Conservation (phyloP, 2,797 vertebrate genomes). For the Alcedo atthis region DNA sequence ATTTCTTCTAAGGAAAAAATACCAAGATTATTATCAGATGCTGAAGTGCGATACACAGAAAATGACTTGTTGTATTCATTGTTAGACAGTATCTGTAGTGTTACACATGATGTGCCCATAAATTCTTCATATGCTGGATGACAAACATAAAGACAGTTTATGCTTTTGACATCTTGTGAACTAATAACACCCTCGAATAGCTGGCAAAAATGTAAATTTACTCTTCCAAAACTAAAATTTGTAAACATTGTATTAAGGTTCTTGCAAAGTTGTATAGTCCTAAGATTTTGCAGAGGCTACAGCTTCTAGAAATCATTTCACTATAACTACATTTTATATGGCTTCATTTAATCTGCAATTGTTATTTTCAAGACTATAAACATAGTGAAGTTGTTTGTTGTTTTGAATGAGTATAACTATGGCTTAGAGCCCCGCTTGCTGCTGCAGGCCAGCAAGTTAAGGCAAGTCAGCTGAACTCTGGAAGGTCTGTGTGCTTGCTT, state of each 20-base stretch:
- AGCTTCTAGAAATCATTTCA: background rate
- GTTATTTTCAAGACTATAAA: slow-evolving; percentile 29
- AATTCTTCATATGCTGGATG: background rate
- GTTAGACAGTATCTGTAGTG: background rate
- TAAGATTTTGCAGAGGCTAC: background rate
- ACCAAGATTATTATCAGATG: accelerated
- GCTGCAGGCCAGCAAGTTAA: slow-evolving; percentile 15
- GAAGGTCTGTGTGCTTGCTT: background rate
- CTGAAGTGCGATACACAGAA: background rate
- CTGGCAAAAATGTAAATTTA: background rate
- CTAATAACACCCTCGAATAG: background rate
- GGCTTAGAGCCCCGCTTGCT: slow-evolving; percentile 11
- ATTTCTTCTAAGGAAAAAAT: background rate
- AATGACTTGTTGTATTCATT: background rate
- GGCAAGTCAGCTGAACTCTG: slow-evolving; percentile 25
- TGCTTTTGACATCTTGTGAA: background rate
- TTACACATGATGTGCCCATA: background rate
- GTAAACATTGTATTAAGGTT: background rate
- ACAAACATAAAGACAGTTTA: background rate
- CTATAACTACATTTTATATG: background rate
- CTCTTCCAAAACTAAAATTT: background rate
- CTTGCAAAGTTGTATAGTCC: background rate
- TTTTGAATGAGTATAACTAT: background rate
- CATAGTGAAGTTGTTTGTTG: background rate
- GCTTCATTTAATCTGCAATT: slow-evolving; percentile 3